Conservation (phyloP, 2,113 vertebrate species). For the Pomatorhinus ruficollis region DNA sequence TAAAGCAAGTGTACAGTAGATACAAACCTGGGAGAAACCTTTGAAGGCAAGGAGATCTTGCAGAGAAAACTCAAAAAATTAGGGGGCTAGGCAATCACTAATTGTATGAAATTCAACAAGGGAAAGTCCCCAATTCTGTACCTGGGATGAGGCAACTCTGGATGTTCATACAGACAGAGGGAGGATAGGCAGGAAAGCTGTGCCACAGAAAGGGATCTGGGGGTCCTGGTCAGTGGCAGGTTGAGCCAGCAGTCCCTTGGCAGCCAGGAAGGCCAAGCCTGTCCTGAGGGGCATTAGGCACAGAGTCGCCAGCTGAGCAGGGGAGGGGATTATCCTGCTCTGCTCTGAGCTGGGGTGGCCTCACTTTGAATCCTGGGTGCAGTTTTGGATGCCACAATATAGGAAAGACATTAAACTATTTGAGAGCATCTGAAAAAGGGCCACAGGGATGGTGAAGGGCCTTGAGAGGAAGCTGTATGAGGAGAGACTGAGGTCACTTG, state of each 20-base stretch:
- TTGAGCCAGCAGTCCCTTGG: neutral
- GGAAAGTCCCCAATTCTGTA: neutral
- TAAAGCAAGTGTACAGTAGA: neutral
- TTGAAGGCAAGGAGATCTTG: neutral
- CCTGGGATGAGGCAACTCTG: neutral
- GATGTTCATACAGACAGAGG: rapidly evolving
- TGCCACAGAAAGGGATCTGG: neutral
- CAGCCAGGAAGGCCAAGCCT: rapidly evolving
- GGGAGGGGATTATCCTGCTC: rapidly evolving
- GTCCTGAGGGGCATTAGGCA: rapidly evolving
- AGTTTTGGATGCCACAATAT: neutral
- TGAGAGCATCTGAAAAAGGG: neutral
- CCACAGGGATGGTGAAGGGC: neutral
- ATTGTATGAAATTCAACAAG: neutral
- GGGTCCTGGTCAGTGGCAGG: rapidly evolving
- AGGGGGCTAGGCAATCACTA: neutral
- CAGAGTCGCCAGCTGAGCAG: rapidly evolving
- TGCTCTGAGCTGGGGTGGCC: rapidly evolving
- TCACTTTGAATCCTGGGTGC: rapidly evolving
- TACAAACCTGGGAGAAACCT: neutral
- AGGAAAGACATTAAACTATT: neutral
- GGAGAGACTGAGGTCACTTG: neutral
- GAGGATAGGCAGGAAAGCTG: neutral
- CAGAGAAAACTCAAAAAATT: neutral
- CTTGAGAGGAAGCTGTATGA: rapidly evolving